These are phyloP conservation scores for Allacma fusca DNA, from an alignment of 2,888 invertebrate species.

Conservation along the genomic window DNA sequence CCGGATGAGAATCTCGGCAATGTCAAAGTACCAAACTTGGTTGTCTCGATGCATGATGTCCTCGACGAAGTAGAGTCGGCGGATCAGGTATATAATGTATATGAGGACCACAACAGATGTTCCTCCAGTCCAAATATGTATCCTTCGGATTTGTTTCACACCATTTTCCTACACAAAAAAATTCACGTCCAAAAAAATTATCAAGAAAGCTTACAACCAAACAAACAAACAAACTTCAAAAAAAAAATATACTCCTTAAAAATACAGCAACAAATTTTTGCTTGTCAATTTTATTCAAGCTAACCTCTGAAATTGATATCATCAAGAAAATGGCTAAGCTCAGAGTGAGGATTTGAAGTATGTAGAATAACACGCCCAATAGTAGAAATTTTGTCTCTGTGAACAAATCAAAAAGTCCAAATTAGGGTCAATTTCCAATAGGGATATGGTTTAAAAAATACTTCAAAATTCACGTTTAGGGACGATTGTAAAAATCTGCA, in stretches of 20 bases:
- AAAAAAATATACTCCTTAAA: background rate
- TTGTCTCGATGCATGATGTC: conserved; percentile 13
- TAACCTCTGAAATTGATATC: conserved; percentile 32
- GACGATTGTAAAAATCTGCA: too few relatives aligned
- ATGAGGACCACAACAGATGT: conserved; percentile 34
- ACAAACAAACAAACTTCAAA: background rate
- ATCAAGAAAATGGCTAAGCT: conserved; percentile 37
- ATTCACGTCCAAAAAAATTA: background rate
- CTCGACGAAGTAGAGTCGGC: conserved; percentile 37
- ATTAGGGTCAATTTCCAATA: background rate
- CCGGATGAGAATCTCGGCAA: conserved; percentile 33
- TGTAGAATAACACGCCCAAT: conserved; percentile 30
- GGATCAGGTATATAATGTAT: conserved; percentile 40
- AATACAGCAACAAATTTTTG: too few relatives aligned
- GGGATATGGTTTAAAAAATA: background rate
- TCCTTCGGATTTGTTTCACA: conserved; percentile 30
- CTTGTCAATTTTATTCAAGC: too few relatives aligned
- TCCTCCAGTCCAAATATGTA: conserved; percentile 34
- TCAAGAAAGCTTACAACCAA: background rate
- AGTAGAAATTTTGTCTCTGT: conserved; percentile 30
- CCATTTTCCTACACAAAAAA: conserved; percentile 17
- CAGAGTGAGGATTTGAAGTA: conserved; percentile 32
- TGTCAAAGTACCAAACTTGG: conserved; percentile 30
- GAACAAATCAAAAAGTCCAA: background rate
- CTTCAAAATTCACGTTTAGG: background rate